Conservation (phyloP, 92 coral and sea anemone genomes). For the Parazoanthus swiftii region DNA sequence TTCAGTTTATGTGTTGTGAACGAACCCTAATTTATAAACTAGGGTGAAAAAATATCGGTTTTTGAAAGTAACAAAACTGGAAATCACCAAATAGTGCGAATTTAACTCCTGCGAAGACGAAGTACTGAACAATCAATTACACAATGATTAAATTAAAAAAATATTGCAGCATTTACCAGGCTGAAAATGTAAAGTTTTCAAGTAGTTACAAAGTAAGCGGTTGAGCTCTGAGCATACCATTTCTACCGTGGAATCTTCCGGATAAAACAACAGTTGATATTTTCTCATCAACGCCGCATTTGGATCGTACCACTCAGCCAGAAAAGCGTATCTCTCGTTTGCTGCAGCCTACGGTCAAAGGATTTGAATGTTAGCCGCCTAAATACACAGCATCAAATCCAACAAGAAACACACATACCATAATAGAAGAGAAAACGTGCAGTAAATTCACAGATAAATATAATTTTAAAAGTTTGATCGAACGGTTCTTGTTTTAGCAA, state of each 20-base stretch:
- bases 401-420: slow-evolving; percentile 55
- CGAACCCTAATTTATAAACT: too few relatives aligned
- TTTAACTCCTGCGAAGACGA: too few relatives aligned
- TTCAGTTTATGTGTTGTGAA: too few relatives aligned
- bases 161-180: neutral
- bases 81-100: too few relatives aligned
- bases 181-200: neutral
- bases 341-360: slow-evolving; percentile 61
- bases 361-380: neutral
- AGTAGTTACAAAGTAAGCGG: neutral
- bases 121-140: too few relatives aligned
- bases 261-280: slow-evolving; percentile 86
- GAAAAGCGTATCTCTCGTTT: slow-evolving; percentile 87
- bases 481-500: slow-evolving; percentile 80
- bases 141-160: neutral
- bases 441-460: neutral
- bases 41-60: too few relatives aligned
- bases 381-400: neutral
- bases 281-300: slow-evolving; percentile 93
- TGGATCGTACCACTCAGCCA: slow-evolving; percentile 97
- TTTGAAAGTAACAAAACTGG: too few relatives aligned
- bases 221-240: slow-evolving; percentile 66
- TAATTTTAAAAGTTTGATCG: slow-evolving; percentile 34
- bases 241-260: slow-evolving; percentile 89
- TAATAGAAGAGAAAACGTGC: slow-evolving; percentile 5